These are phyloP conservation scores for Epinephelus malabaricus DNA, from an alignment of 2,797 vertebrate genomes.

Conservation along the genomic window DNA sequence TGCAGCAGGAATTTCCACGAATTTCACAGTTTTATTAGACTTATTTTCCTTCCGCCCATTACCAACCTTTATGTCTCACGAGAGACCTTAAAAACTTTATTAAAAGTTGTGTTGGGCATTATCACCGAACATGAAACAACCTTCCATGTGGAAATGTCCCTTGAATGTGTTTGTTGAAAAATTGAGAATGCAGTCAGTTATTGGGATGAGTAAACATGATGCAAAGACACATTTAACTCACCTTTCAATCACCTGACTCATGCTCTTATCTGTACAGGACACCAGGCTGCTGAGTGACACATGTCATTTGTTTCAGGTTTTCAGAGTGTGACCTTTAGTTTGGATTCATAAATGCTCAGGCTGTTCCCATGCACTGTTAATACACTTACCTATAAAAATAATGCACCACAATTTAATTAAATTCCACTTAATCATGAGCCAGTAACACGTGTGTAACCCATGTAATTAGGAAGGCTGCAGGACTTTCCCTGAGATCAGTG, in stretches of 20 bases:
- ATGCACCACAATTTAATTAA: no score
- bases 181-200: neutral
- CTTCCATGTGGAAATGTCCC: neutral
- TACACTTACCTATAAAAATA: no score
- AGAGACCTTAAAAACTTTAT: neutral
- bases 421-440: no score
- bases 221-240: conserved; percentile 32
- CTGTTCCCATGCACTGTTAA: no score
- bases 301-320: conserved; percentile 32
- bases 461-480: no score
- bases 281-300: conserved; percentile 46
- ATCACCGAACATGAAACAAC: conserved; percentile 6
- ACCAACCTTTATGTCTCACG: neutral
- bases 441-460: no score
- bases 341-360: no score
- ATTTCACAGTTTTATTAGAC: neutral
- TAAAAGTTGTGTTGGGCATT: conserved; percentile 13
- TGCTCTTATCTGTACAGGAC: conserved; percentile 40
- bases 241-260: conserved; percentile 23
- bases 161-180: neutral
- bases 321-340: conserved; percentile 13
- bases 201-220: conserved; percentile 18
- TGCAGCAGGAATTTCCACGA: conserved; percentile 2
- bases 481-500: no score
- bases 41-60: neutral